These are phyloP conservation scores for Beris morrisii DNA, from an alignment of 2,888 invertebrate genomes.

Conservation along the genomic window DNA sequence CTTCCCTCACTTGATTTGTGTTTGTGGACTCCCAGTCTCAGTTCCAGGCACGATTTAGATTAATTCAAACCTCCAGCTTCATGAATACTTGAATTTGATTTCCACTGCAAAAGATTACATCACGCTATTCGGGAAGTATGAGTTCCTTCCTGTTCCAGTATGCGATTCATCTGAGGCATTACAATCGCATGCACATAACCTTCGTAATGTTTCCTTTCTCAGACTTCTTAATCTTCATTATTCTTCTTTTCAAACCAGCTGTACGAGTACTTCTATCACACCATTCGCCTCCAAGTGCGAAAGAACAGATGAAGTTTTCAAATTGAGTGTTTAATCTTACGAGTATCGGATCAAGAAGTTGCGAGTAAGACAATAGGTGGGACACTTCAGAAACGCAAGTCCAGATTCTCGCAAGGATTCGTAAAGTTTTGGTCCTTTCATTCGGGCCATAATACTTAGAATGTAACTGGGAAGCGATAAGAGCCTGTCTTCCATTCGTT, in stretches of 20 bases:
- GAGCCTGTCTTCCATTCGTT: slow-evolving; percentile 4
- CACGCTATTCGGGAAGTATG: neutral
- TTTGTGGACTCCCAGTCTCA: too few species aligned
- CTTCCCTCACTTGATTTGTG: too few species aligned
- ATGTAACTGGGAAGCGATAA: slow-evolving; percentile 24
- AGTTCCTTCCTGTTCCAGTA: neutral
- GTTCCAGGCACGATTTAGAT: slow-evolving; percentile 10
- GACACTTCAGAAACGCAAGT: slow-evolving; percentile 4
- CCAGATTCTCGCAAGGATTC: slow-evolving; percentile 22
- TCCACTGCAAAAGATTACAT: slow-evolving; percentile 19
- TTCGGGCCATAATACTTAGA: slow-evolving; percentile 22
- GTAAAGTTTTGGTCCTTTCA: slow-evolving; percentile 28
- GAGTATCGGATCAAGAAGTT: slow-evolving; percentile 29
- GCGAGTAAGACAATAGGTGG: neutral
- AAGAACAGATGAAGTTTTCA: slow-evolving; percentile 16
- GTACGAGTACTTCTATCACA: neutral
- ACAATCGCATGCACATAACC: neutral
- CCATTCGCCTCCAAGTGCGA: neutral
- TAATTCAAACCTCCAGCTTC: slow-evolving; percentile 13
- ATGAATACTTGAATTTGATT: slow-evolving; percentile 28
- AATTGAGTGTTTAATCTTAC: slow-evolving; percentile 33
- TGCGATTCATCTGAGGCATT: neutral
- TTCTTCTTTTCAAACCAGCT: slow-evolving; percentile 22
- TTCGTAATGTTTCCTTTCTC: slow-evolving; percentile 19
- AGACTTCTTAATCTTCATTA: slow-evolving; percentile 26